Conservation (phyloP, 2,113 vertebrate species). For the Potamarius usumacintae region DNA sequence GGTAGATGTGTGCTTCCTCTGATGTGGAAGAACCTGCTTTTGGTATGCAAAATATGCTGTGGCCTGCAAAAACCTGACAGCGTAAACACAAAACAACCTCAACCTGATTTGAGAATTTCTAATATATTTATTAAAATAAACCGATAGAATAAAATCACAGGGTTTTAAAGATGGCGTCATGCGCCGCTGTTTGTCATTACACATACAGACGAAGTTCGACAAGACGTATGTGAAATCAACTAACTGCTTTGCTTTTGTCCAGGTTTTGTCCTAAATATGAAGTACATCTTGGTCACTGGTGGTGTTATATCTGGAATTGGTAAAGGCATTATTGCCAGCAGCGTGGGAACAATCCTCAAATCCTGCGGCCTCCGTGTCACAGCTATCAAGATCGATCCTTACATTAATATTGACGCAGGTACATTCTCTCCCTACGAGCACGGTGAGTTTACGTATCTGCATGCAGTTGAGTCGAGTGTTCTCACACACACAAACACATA, state of each 20-base stretch:
- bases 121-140: background rate
- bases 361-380: slow-evolving; percentile 92
- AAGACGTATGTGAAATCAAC: background rate
- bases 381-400: slow-evolving; percentile 95
- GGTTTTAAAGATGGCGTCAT: background rate
- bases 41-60: background rate
- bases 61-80: background rate
- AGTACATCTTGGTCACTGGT: slow-evolving; percentile 95
- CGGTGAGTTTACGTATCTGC: slow-evolving; percentile 69
- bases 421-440: slow-evolving; percentile 97
- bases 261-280: slow-evolving; percentile 75
- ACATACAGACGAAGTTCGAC: background rate
- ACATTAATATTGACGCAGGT: slow-evolving; percentile 96
- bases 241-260: background rate
- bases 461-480: background rate
- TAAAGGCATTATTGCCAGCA: slow-evolving; percentile 98
- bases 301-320: slow-evolving; percentile 97
- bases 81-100: background rate
- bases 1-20: background rate
- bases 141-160: background rate
- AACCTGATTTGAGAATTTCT: background rate
- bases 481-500: background rate
- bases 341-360: slow-evolving; percentile 94
- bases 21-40: background rate
- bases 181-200: background rate